Conservation (phyloP, 2,113 vertebrate species). For the Serilophus lunatus region DNA sequence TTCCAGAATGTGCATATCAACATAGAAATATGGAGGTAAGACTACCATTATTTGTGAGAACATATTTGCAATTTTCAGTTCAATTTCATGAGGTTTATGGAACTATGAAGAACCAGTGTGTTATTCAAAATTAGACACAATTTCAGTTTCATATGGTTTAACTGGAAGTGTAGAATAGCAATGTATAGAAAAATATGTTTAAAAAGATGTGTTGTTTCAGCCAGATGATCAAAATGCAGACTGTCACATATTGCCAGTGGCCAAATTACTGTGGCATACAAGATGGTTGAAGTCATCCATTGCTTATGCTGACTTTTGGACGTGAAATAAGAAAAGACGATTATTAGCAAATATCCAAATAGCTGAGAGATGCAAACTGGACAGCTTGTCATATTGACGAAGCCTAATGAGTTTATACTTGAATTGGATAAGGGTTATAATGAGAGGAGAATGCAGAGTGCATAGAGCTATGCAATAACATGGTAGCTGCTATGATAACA, state of each 20-base stretch:
- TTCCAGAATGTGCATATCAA: not conserved
- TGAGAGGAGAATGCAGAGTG: not conserved
- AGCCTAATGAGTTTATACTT: not conserved
- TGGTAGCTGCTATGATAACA: not conserved
- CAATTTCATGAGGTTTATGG: not conserved
- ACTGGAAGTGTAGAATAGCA: not conserved
- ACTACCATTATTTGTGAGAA: not conserved
- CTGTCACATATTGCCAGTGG: not conserved
- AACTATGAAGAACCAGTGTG: not conserved
- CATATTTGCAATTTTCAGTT: not conserved
- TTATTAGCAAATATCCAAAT: not conserved
- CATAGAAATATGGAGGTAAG: not conserved
- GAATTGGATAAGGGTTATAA: not conserved
- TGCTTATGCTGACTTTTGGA: not conserved
- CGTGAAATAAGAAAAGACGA: not conserved
- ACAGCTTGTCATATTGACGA: not conserved
- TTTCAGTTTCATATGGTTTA: not conserved
- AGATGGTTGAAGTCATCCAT: not conserved
- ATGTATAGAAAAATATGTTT: not conserved
- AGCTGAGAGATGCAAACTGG: not conserved
- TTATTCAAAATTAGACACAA: not conserved
- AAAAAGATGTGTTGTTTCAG: not conserved
- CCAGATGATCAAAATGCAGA: not conserved
- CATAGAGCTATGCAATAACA: not conserved
- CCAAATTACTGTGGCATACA: not conserved